Base-by-base conservation (phyloP, 1,140 invertebrate genomes). In the Aricia agestis region DNA sequence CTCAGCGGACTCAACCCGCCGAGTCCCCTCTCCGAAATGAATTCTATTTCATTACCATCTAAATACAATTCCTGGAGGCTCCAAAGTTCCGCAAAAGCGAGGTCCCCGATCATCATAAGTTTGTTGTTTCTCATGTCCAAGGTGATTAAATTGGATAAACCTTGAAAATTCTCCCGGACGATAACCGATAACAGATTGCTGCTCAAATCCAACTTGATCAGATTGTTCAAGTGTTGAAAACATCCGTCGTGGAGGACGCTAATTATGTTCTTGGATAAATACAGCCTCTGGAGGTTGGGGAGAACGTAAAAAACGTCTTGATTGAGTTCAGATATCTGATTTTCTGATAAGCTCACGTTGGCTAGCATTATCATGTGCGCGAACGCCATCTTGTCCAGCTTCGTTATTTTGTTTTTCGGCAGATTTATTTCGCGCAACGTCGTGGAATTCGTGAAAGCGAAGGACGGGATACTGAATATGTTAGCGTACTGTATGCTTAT, bases 81-180 rank as follows among this genome's bases (percentile, higher is more conserved):
- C 94, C 82, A 94, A 87, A 97, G 92, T 86, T 97, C 95, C 0
- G 94, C 92, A 82, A 97, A 97, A 5, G 94, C 94, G 65, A 94
- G 92, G 63, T 96, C 95, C 3, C 94, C 95, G 73, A 97, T 93
- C 84, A 95, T 95, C 59, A 93, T 93, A 66, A 97, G 92, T 78
- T 93, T 92, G 84, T 97, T 97, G 58, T 92, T 91, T 17, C 94
- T 93, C 76, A 97, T 88, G 77, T 96, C 94, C 6, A 97, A 91
- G 19, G 93, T 92, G 77, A 93, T 93, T 42, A 97, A 87, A 78
- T 93, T 94, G 19, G 93, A 93, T 78, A 97, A 82, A 11, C 95
- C 95, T 66, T 93, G 91, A 79, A 97, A 97, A 72, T 94, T 95
- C 31, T 96, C 95, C 59, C 93, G 93, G 5, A 94, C 94, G 65